phyloP scores from a whole-genome alignment of 2,113 vertebrate genomes.

The Uria lomvia region DNA sequence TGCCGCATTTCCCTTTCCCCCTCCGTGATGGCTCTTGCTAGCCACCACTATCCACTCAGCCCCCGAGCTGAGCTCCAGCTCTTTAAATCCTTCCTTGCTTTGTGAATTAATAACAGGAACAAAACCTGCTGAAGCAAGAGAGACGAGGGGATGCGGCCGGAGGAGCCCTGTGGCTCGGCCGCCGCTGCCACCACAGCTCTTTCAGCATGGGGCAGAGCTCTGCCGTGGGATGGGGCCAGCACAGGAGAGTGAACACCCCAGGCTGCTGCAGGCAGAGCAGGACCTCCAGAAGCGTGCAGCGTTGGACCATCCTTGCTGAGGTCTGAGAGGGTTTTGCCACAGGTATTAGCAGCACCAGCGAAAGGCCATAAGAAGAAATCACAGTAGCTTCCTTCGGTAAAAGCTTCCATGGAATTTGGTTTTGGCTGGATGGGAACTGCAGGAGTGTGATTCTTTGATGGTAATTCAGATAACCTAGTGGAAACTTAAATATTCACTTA shows the following conservation, averaged over 20 bases:
- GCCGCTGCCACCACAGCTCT: rapidly evolving
- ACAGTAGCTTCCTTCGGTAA: background rate
- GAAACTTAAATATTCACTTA: slow-evolving; percentile 34
- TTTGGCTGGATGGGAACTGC: background rate
- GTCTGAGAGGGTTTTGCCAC: background rate
- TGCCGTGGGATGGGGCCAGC: rapidly evolving
- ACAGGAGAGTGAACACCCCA: rapidly evolving
- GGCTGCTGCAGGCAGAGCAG: background rate
- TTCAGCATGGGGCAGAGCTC: slow-evolving; percentile 10
- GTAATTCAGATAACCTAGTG: background rate
- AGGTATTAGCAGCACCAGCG: background rate
- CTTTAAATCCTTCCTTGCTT: background rate
- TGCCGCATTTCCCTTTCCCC: background rate
- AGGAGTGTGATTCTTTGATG: background rate
- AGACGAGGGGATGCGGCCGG: rapidly evolving
- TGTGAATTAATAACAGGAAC: background rate
- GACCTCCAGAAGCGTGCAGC: background rate
- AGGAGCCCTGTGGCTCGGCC: background rate
- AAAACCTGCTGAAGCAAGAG: background rate
- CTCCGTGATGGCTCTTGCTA: background rate
- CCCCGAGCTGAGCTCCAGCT: background rate
- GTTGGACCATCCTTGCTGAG: background rate
- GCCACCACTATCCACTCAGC: background rate
- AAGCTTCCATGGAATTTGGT: background rate
- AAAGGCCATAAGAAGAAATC: background rate